Evolutionary conservation across 2,113 vertebrate species (phyloP), one percentile per base, ranked within the genome.

Genomic region (Taxidea taxus): DNA sequence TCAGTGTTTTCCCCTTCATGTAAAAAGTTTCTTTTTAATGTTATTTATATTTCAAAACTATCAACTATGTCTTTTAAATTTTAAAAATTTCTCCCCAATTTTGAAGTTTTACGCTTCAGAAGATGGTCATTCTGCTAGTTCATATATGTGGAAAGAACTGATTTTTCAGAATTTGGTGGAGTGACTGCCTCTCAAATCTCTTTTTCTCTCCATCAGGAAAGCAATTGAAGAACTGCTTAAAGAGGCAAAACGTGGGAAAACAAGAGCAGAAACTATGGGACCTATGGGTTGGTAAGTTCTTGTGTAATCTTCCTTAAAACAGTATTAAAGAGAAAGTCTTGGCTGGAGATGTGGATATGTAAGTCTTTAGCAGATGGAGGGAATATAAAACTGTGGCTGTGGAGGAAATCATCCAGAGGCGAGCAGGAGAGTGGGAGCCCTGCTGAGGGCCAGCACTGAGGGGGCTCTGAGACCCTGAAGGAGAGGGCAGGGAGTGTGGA

Each of bases 231-330:
- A 99, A 96, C 99, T 99, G 88, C 99, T 99, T 31, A 99, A 98
- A 97, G 99, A 99, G 96, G 99, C 99, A 47, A 99, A 99, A 96
- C 99, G 99, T 97, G 99, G 99, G 25, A 99, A 99, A 98, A 98
- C 99, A 37, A 99, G 99, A 98, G 99, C 99, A 85, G 99, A 99
- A 98, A 99, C 99, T 56, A 99, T 99, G 99, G 99, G 99, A 95
- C 99, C 99, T 13, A 99, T 99, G 98, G 99, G 99, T 89, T 99
- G 99, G 99, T 99, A 98, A 99, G 99, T 98, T 92, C 44, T 80
- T 37, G 3, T 47, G 25, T 80, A 37, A 92, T 37, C 72, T 18
- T 90, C 25, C 51, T 49, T 92, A 85, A 91, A 81, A 75, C 47
- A 34, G 44, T 15, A 58, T 70, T 49, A 70, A 72, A 91, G 60